Evolutionary conservation across 2,797 vertebrate species (phyloP), one percentile per base, ranked within the genome.

Genomic region (Pipistrellus pygmaeus): DNA sequence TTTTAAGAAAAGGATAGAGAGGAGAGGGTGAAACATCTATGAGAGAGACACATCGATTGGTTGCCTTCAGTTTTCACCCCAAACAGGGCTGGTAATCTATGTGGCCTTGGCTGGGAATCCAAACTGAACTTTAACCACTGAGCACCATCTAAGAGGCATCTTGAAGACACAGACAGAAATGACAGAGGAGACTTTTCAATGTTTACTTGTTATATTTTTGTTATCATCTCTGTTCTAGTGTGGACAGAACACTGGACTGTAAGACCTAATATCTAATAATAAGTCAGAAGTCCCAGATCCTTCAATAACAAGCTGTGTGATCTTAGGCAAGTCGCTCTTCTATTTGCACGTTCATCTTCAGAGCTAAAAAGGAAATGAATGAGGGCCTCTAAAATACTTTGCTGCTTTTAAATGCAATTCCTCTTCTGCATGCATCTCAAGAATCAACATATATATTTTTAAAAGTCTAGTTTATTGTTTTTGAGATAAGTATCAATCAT

Each of bases 401-500:
- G 68, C 8, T 76, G 25, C 18, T 77, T 25, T 76, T 18, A 38
- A 89, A 77, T 30, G 7, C 13, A 76, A 55, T 57, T 87, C 60
- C 23, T 91, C 44, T 48, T 89, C 10, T 68, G 20, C 15, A 38
- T 23, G 20, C 25, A 46, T 57, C 55, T 82, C 4, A 71, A 88
- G 48, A 91, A 88, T 82, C 21, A 21, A 78, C 9, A 7, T 85
- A 89, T n/a, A 73, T 23, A 73, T 72, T 64, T 48, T 73, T 46
- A 88, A 14, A 32, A 81, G 17, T 90, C 35, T 76, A 57, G 81
- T 62, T 78, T 27, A 69, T 81, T 93, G 3, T 82, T 86, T 23
- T 68, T 38, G 48, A 82, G 38, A 88, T 83, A 94, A 96, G 6
- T 20, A 95, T 78, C 51, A 38, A 4, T 75, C 20, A 78, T 21